These are phyloP conservation scores for Numida meleagris DNA, from an alignment of 2,113 vertebrate species.

Conservation along the genomic window DNA sequence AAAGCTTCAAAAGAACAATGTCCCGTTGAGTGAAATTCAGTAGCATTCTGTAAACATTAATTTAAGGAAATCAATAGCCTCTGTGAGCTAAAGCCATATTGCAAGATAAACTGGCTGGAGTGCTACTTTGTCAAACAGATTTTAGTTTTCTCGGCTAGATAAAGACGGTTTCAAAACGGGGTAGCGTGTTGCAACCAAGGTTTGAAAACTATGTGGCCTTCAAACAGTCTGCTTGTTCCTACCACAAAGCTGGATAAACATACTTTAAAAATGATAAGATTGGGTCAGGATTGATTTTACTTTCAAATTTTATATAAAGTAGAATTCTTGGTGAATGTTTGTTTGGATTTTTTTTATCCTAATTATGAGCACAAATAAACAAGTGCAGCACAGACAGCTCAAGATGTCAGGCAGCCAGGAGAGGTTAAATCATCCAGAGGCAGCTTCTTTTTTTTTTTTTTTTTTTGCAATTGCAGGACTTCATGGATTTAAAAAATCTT, in stretches of 20 bases:
- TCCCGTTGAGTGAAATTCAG: conserved; percentile 84
- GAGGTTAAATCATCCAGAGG: conserved; percentile 30
- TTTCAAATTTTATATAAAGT: conserved; percentile 73
- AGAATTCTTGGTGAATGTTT: conserved; percentile 49
- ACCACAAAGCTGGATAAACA: conserved; percentile 87
- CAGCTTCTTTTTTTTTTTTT: neutral
- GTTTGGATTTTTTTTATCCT: conserved; percentile 10
- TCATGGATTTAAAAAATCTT: conserved; percentile 59
- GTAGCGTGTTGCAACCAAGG: conserved; percentile 88
- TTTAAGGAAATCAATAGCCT: conserved; percentile 89
- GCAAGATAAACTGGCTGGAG: conserved; percentile 89
- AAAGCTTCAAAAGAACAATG: conserved; percentile 87
- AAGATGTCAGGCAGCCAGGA: conserved; percentile 19
- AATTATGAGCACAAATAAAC: conserved; percentile 17
- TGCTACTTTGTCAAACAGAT: conserved; percentile 89
- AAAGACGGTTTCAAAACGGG: conserved; percentile 89
- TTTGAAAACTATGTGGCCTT: conserved; percentile 89
- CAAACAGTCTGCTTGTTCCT: conserved; percentile 79
- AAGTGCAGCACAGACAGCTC: neutral
- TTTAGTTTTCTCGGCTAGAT: conserved; percentile 88
- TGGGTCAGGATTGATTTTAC: conserved; percentile 70
- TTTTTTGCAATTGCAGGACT: neutral
- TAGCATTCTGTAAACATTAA: conserved; percentile 88
- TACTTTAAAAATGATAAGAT: conserved; percentile 85
- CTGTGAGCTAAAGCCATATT: conserved; percentile 87